phyloP scores from a whole-genome alignment of 2,888 invertebrate species.

The Drosophila neoperkinsi region DNA sequence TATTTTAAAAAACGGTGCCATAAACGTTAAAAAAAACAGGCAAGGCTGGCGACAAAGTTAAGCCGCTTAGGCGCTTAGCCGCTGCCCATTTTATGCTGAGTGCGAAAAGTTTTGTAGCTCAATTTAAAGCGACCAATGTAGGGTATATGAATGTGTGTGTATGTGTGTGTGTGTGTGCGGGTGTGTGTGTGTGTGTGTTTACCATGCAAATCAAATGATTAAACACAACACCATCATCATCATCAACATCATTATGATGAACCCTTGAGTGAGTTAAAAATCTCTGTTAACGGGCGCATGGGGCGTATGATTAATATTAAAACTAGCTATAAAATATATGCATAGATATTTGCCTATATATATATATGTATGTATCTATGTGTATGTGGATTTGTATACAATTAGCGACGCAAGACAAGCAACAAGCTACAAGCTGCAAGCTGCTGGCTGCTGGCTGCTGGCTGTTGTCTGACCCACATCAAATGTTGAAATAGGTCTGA shows the following conservation, averaged over 20 bases:
- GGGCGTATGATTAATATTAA: constrained; percentile 53
- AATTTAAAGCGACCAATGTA: constrained; percentile 46
- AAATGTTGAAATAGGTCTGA: constrained; percentile 80
- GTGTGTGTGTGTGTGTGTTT: not conserved
- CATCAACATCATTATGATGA: not conserved
- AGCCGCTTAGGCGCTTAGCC: constrained; percentile 73
- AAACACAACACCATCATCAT: not conserved
- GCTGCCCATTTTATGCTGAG: constrained; percentile 66
- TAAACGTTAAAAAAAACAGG: constrained; percentile 63
- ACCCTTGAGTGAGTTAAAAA: constrained; percentile 26
- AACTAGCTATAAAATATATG: constrained; percentile 13
- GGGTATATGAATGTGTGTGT: constrained; percentile 10
- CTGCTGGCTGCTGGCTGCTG: constrained; percentile 18
- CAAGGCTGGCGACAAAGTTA: constrained; percentile 67
- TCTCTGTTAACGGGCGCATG: constrained; percentile 29
- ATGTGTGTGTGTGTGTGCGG: not conserved
- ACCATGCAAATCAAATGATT: constrained; percentile 2
- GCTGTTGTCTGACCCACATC: constrained; percentile 73
- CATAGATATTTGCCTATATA: constrained; percentile 58
- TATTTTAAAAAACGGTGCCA: constrained; percentile 21
- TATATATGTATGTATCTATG: constrained; percentile 51
- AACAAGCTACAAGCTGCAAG: constrained; percentile 25
- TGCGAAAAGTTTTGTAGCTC: constrained; percentile 66
- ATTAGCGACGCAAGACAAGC: constrained; percentile 65
- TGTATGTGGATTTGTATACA: constrained; percentile 67